Evolutionary conservation across 2,888 invertebrate genomes (phyloP).

Genomic region (Alentia gelatinosa): DNA sequence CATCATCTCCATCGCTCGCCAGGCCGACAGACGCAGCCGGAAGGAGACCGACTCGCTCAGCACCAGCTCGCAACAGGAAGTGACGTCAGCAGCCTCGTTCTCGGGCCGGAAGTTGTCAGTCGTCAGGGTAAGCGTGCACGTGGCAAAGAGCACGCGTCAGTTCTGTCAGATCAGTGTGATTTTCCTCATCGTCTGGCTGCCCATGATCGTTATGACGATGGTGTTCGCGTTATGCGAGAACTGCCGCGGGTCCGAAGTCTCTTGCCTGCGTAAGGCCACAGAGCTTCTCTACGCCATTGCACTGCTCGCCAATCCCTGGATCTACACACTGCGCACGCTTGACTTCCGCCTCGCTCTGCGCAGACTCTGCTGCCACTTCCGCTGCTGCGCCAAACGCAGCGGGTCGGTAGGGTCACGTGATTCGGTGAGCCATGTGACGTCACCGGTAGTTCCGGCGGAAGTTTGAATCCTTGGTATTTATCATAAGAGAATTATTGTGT

Average conservation of each 20-base stretch:
- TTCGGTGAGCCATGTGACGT: not conserved
- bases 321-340: not conserved
- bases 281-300: slow-evolving; percentile 19
- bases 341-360: not conserved
- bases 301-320: not conserved
- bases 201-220: not conserved
- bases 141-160: slow-evolving; percentile 26
- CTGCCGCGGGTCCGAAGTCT: not conserved
- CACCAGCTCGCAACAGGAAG: not conserved
- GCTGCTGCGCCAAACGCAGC: not conserved
- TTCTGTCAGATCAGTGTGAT: not conserved
- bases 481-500: too few relatives aligned
- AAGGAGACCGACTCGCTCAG: not conserved
- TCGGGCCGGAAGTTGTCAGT: not conserved
- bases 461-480: too few relatives aligned
- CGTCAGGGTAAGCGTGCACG: not conserved
- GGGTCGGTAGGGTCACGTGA: not conserved
- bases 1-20: not conserved
- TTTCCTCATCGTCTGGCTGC: not conserved
- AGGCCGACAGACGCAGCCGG: not conserved
- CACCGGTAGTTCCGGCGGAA: too few relatives aligned
- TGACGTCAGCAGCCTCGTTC: not conserved
- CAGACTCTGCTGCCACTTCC: not conserved
- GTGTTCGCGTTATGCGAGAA: not conserved
- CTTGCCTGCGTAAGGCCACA: not conserved